Evolutionary conservation across 2,113 vertebrate genomes (phyloP), one percentile per base, ranked within the genome.

Genomic region (Carassius carassius): DNA sequence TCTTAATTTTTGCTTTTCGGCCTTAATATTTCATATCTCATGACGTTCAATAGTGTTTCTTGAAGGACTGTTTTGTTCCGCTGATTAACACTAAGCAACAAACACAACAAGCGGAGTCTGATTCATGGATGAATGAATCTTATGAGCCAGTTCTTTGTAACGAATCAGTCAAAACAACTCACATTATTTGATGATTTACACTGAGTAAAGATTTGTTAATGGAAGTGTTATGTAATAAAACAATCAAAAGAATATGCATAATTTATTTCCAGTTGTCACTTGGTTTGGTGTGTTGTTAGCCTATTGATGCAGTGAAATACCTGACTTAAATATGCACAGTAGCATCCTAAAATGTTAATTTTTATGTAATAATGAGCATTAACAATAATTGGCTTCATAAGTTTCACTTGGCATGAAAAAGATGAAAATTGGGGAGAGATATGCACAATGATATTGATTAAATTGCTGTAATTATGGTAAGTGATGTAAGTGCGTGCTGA

Each of bases 381-480:
- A 77, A 3, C 49, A 51, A 29, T 60, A 75, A 51, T 17, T 17
- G 25, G 47, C 72, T 74, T 74, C 21, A 74, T 5, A 76, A 76
- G 12, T 54, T 76, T 25, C 47, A 51, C 47, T 16, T 76, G 73
- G 73, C 49, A 19, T 54, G 44, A 76, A 76, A 76, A 54, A 7
- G 47, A 29, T 16, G 41, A 23, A n/a, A 74, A 23, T 14, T 14
- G 49, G 25, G 16, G 8, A 11, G 23, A 29, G 23, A 78, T 58
- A n/a, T 67, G 63, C 49, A 78, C 13, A 65, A 56, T 56, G 54
- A 51, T 29, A 74, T n/a, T 81, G 19, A 69, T 80, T 17, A 80
- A 80, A 51, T 51, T 25, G 0, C 14, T 19, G 19, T 60, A 14
- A 13, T 54, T 17, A 32, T 67, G 81, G 12, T 74, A 80, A 54